Base-by-base conservation (phyloP, 35 echinoderm and acorn worm genomes). In the Nesometra sesokonis region DNA sequence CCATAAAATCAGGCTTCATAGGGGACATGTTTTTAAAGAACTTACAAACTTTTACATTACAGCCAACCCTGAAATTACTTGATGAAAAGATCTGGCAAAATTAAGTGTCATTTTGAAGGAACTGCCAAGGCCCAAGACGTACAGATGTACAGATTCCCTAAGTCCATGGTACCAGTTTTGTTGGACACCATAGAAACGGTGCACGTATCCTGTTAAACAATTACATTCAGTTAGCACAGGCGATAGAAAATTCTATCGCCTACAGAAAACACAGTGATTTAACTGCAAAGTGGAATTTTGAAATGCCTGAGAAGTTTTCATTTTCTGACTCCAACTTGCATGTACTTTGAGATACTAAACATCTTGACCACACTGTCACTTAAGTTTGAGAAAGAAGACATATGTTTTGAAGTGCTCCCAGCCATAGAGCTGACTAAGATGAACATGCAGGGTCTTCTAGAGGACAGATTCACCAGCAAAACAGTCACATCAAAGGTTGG, bases 81-180 rank as follows among this genome's bases (percentile, higher is more conserved):
- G 21, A 86, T 86, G 85, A 86, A 86, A 57, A 86, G 85, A 57
- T 77, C 85, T 0, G 57, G 57, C 23, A 86, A 86, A 57, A 33
- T 86, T n/a, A 32, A 34, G 32, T 31, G 85, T 77, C 46, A 86
- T 35, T 86, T 76, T 35, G 67, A 86, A 78, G 35, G 13, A 77
- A 86, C 67, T 7, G 85, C 85, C 31, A 21, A 86, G 11, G 46
- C 47, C 32, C 36, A 46, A 33, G 47, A 77, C 29, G 85, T 86
- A 32, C 84, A 85, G 46, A 32, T 85, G 36, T 57, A 85, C 84
- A 85, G 46, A 85, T 85, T 85, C 47, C 84, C 84, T 13, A 85
- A 85, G 84, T 85, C 32, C 85, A 77, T 86, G 33, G 57, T 35
- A 86, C 85, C 77, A 15, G 85, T 57, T 86, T 86, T 86, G 84